Conservation (phyloP, 2,113 vertebrate species). For the Sander lucioperca region DNA sequence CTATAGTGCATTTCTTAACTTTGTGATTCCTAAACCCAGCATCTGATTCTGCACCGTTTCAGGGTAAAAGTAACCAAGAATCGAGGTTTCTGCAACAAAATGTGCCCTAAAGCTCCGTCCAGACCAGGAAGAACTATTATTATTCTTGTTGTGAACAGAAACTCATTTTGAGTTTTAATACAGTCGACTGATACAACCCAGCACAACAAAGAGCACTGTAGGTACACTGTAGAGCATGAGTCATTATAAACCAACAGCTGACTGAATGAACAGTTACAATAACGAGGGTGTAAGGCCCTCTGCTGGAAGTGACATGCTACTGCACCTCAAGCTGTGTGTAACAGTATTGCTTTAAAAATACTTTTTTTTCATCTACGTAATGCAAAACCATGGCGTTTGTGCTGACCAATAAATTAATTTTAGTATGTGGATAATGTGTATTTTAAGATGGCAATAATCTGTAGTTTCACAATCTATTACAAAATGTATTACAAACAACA, state of each 20-base stretch:
- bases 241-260: neutral
- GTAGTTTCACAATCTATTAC: neutral
- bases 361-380: neutral
- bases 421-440: no score
- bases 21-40: neutral
- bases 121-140: neutral
- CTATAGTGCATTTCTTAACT: neutral
- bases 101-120: neutral
- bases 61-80: neutral
- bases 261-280: no score
- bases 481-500: neutral
- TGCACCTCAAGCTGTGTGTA: neutral
- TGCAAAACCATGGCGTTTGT: no score
- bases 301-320: constrained; percentile 1
- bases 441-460: neutral
- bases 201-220: neutral
- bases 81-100: neutral
- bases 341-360: neutral
- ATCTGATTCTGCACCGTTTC: neutral
- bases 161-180: neutral
- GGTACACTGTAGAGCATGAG: neutral
- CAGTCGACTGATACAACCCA: neutral
- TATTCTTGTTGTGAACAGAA: neutral
- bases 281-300: neutral
- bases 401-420: no score